A percentile compares a stretch with the other conserved stretches of the same genome.
phyloP scores from a whole-genome alignment of 2,888 invertebrate genomes.

The Zaprionus obscuricornis region DNA sequence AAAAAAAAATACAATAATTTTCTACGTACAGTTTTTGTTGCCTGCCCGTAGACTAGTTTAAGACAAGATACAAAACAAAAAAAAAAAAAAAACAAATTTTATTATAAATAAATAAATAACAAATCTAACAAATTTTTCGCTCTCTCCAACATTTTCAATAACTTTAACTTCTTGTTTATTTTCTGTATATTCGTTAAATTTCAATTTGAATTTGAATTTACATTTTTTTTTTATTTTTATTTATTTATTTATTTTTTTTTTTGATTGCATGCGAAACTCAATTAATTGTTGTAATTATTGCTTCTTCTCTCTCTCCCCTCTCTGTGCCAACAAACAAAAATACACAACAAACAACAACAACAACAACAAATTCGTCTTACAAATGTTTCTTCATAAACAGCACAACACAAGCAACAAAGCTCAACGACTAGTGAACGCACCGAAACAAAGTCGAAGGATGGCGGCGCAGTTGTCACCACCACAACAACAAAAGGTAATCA shows the following conservation, averaged over 20 bases:
- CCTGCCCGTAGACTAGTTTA: conserved; percentile 48
- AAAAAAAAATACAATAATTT: no score
- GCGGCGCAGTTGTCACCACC: conserved; percentile 85
- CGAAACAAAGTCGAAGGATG: conserved; percentile 85
- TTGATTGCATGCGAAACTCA: conserved; percentile 57
- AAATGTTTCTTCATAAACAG: conserved; percentile 20
- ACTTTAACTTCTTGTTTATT: conserved; percentile 22
- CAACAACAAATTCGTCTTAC: conserved; percentile 20
- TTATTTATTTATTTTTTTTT: conserved; percentile 22
- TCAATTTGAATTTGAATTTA: conserved; percentile 11
- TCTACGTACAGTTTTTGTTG: no score
- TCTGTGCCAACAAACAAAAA: conserved; percentile 44
- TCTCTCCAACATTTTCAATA: conserved; percentile 30
- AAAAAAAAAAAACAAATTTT: conserved; percentile 7
- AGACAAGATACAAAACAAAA: conserved; percentile 48
- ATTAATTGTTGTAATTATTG: conserved; percentile 69
- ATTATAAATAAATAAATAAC: no score
- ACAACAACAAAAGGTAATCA: conserved; percentile 86
- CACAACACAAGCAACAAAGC: conserved; percentile 65
- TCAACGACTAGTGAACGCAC: conserved; percentile 82
- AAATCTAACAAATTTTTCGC: conserved; percentile 26
- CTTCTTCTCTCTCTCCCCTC: conserved; percentile 51
- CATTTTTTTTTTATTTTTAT: conserved; percentile 14
- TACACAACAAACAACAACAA: conserved; percentile 42
- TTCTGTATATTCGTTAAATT: conserved; percentile 20